Conservation (phyloP, 1,140 invertebrate genomes). For the Eriosoma lanigerum region DNA sequence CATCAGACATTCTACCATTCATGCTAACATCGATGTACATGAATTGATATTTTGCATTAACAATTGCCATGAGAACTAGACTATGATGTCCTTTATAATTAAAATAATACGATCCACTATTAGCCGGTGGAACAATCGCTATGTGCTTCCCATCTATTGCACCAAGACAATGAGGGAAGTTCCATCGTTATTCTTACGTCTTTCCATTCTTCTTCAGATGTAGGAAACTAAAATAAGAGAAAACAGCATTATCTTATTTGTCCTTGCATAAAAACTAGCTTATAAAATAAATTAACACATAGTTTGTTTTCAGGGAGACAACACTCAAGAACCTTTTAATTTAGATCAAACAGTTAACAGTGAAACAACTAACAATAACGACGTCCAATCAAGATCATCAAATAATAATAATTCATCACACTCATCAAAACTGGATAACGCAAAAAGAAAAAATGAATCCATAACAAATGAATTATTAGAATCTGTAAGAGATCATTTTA, state of each 20-base stretch:
- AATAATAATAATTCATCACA: constrained; percentile 12
- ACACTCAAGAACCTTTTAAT: no score
- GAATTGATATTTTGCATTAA: constrained; percentile 59
- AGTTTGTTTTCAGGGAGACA: constrained; percentile 31
- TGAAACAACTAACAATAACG: constrained; percentile 36
- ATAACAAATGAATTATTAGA: constrained; percentile 18
- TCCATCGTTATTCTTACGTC: constrained; percentile 56
- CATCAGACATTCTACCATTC: constrained; percentile 56
- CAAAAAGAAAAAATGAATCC: constrained; percentile 32
- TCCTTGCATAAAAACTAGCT: constrained; percentile 30
- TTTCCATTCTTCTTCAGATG: constrained; percentile 53
- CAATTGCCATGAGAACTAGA: constrained; percentile 57
- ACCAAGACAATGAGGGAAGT: constrained; percentile 59
- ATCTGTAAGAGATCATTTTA: constrained; percentile 25
- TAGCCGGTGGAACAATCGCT: constrained; percentile 55
- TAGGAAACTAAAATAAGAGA: constrained; percentile 49
- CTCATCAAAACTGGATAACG: constrained; percentile 30
- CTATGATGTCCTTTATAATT: constrained; percentile 59
- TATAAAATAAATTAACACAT: constrained; percentile 35
- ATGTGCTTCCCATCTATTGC: constrained; percentile 59
- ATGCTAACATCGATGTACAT: constrained; percentile 57
- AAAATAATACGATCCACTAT: constrained; percentile 57
- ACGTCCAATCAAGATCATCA: constrained; percentile 21
- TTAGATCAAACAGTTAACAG: no score
- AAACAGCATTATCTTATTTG: constrained; percentile 33